Evolutionary conservation across 2,113 vertebrate species (phyloP).

Genomic region (Oryzias curvinotus): DNA sequence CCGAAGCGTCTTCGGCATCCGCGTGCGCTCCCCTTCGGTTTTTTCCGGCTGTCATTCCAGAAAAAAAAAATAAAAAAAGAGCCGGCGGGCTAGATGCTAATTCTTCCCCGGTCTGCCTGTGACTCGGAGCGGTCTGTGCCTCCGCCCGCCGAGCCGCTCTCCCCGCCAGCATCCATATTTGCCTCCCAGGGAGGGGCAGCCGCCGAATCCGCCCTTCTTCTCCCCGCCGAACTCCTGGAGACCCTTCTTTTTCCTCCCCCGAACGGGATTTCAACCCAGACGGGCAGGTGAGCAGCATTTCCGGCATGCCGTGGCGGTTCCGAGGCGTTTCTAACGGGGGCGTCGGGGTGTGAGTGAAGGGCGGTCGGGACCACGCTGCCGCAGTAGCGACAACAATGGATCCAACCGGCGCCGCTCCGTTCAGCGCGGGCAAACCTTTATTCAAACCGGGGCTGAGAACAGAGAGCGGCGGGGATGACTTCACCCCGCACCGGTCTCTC

Average conservation of each 20-base stretch:
- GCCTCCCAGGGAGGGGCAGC: constrained; percentile 75
- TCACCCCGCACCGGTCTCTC: too few species aligned
- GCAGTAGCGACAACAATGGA: constrained; percentile 71
- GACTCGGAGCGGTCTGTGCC: constrained; percentile 41
- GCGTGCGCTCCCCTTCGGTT: not conserved
- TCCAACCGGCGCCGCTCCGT: constrained; percentile 53
- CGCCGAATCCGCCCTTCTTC: constrained; percentile 6
- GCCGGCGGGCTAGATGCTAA: constrained; percentile 21
- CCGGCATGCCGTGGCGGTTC: not conserved
- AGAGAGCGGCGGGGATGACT: too few species aligned
- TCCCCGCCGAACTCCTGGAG: constrained; percentile 24
- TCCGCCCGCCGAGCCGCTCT: constrained; percentile 47
- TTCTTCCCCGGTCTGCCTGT: constrained; percentile 15
- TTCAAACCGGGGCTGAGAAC: too few species aligned
- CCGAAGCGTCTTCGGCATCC: not conserved
- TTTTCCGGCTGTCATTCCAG: not conserved
- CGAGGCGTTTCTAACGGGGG: not conserved
- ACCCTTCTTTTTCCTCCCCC: not conserved
- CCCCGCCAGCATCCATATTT: constrained; percentile 70
- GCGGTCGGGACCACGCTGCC: constrained; percentile 59
- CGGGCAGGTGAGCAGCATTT: constrained; percentile 45
- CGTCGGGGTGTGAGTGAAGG: constrained; percentile 26
- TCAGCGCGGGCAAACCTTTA: too few species aligned
- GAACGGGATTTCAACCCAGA: constrained; percentile 19
- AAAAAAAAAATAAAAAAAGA: constrained; percentile 1